Evolutionary conservation across 2,888 invertebrate genomes (phyloP), one percentile per base, ranked within the genome.

Genomic region (Sesamia inferens): DNA sequence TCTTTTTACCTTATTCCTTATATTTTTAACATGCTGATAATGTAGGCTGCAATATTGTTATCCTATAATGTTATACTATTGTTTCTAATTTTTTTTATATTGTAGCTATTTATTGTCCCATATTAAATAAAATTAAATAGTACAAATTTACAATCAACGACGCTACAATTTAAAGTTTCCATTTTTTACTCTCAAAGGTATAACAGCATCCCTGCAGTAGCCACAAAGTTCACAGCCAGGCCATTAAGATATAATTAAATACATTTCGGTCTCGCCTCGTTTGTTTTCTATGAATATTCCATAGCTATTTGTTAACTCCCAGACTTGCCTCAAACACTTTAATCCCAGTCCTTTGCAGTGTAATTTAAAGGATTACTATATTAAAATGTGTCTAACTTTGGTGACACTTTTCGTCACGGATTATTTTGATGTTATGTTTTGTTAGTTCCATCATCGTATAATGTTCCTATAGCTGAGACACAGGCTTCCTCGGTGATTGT

Each of bases 281-380:
- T 85, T 75, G 81, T 81, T 76, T 55, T 62, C 71, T 73, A 78
- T 82, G 78, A 90, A 90, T 89, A 89, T 90, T 90, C 85, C 87
- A 89, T 77, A 59, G 79, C 83, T 85, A 86, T 90, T 89, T 88
- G 86, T 86, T 84, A 85, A 85, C 83, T 84, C 69, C 57, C 74
- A 81, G 84, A 65, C 78, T 71, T 71, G 57, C 55, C 14, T 42
- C 22, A 22, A 70, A 71, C 73, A 54, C 54, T 67, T 70, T 78
- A 77, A 85, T 85, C 66, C 57, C 47, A 44, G 81, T 22, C 14
- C 47, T 81, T 74, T 31, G 61, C 55, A 51, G 66, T 71, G 66
- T 61, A 42, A 65, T 62, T 67, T 63, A 71, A 69, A 62, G 66
- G 63, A 72, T 82, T 71, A 74, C n/a, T 54, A 48, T 55, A 59